A percentile compares a stretch with the other conserved stretches of the same genome.
These are phyloP conservation scores for Drosophila arawakana DNA, from an alignment of 1,140 invertebrate species.

Conservation along the genomic window DNA sequence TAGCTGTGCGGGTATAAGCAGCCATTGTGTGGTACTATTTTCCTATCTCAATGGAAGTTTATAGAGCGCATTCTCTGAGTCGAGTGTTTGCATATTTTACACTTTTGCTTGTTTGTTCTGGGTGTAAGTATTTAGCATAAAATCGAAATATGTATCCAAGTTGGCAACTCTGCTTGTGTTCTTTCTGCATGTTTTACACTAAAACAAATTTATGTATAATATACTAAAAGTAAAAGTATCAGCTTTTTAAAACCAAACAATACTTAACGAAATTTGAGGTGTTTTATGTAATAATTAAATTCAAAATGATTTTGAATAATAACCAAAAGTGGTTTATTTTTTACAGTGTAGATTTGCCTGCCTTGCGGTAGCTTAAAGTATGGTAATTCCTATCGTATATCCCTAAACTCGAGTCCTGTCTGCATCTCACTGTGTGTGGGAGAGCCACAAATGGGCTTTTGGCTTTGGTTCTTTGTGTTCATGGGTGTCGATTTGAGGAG, in stretches of 20 bases:
- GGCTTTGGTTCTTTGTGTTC: conserved; percentile 14
- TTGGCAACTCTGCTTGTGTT: conserved; percentile 43
- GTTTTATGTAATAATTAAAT: too few relatives aligned
- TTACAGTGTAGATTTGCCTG: conserved; percentile 18
- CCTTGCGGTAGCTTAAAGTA: conserved; percentile 77
- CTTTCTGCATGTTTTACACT: conserved; percentile 16
- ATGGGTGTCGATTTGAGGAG: conserved; percentile 22
- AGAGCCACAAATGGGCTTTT: conserved; percentile 69
- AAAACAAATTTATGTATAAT: too few relatives aligned
- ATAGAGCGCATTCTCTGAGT: not conserved
- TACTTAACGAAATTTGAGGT: too few relatives aligned
- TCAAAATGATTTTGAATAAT: too few relatives aligned
- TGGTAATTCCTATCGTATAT: conserved; percentile 65
- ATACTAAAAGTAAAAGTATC: too few relatives aligned
- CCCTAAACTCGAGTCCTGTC: not conserved
- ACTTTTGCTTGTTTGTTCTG: conserved; percentile 3
- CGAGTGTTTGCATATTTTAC: not conserved
- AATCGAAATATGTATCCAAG: conserved; percentile 45
- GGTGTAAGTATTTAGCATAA: conserved; percentile 40
- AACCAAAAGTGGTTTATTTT: too few relatives aligned
- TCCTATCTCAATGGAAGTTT: not conserved
- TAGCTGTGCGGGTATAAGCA: not conserved
- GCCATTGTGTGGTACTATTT: not conserved
- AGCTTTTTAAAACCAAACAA: too few relatives aligned
- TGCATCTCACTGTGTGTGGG: conserved; percentile 10